These are phyloP conservation scores for Lycia hirtaria DNA, from an alignment of 2,888 invertebrate species.

Conservation along the genomic window DNA sequence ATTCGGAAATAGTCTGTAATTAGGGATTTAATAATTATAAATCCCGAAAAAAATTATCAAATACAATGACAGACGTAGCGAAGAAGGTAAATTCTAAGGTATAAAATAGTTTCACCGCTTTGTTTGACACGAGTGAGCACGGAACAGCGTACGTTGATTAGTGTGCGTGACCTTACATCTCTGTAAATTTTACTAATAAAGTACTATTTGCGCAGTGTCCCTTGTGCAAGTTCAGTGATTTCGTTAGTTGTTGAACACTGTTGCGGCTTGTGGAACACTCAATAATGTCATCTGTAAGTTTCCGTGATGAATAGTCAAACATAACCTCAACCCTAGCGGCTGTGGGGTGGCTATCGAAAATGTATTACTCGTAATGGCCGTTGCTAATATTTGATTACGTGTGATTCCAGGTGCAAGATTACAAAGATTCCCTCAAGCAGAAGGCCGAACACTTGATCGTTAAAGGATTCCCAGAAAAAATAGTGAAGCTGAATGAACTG, in stretches of 20 bases:
- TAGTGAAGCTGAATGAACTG: constrained; percentile 94
- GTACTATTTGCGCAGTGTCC: constrained; percentile 32
- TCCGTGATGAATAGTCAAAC: constrained; percentile 46
- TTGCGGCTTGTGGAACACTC: constrained; percentile 32
- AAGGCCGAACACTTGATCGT: constrained; percentile 95
- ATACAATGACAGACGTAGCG: constrained; percentile 77
- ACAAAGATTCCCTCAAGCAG: constrained; percentile 94
- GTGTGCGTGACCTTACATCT: constrained; percentile 66
- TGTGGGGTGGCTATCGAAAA: constrained; percentile 48
- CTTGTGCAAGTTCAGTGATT: constrained; percentile 31
- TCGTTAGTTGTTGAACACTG: constrained; percentile 31
- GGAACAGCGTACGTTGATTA: constrained; percentile 57
- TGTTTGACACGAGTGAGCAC: constrained; percentile 59
- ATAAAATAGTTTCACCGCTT: constrained; percentile 45
- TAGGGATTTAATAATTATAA: constrained; percentile 44
- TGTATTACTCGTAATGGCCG: constrained; percentile 46
- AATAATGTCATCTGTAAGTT: constrained; percentile 55
- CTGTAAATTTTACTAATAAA: constrained; percentile 35
- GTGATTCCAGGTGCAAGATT: constrained; percentile 92
- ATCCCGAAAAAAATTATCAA: constrained; percentile 42
- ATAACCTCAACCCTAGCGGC: constrained; percentile 63
- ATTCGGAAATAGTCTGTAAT: constrained; percentile 43
- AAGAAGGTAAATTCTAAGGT: constrained; percentile 70
- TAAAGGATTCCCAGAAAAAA: constrained; percentile 96
- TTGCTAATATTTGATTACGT: constrained; percentile 43